A percentile compares a stretch with the other conserved stretches of the same genome.
These are phyloP conservation scores for Monodelphis domestica DNA, from an alignment of 2,797 vertebrate species.

Conservation along the genomic window DNA sequence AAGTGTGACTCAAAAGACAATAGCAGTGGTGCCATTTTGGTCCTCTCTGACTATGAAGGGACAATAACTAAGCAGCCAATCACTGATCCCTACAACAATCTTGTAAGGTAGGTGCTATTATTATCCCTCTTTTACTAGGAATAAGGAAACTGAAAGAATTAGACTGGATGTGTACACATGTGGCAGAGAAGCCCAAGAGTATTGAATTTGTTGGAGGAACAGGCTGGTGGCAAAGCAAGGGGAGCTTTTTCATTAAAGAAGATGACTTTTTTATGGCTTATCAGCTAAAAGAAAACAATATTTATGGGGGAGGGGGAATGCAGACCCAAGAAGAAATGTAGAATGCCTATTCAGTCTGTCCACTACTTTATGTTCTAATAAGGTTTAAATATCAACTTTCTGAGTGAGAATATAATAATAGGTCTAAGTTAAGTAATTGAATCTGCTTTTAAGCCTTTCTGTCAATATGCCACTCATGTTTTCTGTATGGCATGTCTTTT, in stretches of 20 bases:
- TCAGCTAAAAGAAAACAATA: not conserved
- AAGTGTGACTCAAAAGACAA: no score
- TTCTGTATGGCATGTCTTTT: not conserved
- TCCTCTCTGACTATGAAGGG: no score
- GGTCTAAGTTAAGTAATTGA: not conserved
- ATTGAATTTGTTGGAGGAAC: not conserved
- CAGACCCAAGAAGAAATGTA: not conserved
- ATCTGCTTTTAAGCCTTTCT: not conserved
- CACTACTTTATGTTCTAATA: not conserved
- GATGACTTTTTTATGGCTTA: not conserved
- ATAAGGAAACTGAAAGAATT: not conserved
- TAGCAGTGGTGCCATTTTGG: no score
- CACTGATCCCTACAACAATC: not conserved
- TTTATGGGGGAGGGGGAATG: not conserved
- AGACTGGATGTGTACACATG: not conserved
- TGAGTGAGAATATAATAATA: not conserved
- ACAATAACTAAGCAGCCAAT: no score
- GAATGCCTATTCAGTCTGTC: not conserved
- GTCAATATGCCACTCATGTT: not conserved
- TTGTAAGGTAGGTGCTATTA: not conserved
- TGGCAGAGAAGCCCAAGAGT: not conserved
- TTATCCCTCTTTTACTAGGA: not conserved
- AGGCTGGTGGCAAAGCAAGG: not conserved
- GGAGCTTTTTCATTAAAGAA: not conserved
- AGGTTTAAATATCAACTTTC: not conserved